A percentile compares a stretch with the other conserved stretches of the same genome.
These are phyloP conservation scores for Sitta europaea DNA, from an alignment of 2,113 vertebrate species.

Conservation along the genomic window DNA sequence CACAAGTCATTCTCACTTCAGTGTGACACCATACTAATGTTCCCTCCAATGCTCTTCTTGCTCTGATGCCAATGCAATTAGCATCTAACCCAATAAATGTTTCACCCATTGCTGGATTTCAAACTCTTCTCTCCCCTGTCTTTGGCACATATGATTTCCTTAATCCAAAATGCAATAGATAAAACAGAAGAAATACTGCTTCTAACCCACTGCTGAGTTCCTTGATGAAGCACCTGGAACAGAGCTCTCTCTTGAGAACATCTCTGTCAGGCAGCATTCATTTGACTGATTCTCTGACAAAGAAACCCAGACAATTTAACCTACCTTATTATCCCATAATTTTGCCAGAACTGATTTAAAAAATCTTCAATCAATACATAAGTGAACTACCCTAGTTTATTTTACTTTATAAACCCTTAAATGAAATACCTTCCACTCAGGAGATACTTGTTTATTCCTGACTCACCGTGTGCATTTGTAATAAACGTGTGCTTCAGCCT, in stretches of 20 bases:
- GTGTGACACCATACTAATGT: neutral
- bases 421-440: neutral
- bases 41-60: neutral
- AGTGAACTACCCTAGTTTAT: neutral
- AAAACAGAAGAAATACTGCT: neutral
- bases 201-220: neutral
- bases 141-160: neutral
- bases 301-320: neutral
- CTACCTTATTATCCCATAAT: neutral
- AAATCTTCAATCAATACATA: neutral
- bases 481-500: neutral
- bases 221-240: neutral
- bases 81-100: neutral
- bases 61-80: neutral
- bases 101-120: neutral
- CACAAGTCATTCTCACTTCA: neutral
- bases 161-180: neutral
- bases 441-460: neutral
- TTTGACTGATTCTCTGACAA: neutral
- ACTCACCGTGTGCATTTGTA: accelerated
- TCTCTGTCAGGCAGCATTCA: neutral
- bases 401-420: neutral
- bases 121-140: neutral
- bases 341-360: neutral
- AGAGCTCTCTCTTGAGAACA: neutral